phyloP scores from a whole-genome alignment of 1,140 invertebrate species.

The Caerostris darwini region DNA sequence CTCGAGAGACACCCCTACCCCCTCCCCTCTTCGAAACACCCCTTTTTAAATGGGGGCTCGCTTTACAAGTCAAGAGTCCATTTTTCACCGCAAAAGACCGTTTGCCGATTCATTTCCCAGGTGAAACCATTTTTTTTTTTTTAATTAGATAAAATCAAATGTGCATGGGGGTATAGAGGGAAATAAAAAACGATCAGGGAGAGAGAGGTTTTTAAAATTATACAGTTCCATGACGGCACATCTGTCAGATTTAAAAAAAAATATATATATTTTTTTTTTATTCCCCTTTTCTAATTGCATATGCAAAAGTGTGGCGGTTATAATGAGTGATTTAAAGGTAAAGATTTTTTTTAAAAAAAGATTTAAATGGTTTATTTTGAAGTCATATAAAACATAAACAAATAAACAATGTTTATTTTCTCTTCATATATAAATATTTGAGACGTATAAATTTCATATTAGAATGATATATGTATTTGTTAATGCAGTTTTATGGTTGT shows the following conservation, averaged over 20 bases:
- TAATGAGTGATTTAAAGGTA: too few species aligned
- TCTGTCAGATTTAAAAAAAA: background rate
- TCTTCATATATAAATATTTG: too few species aligned
- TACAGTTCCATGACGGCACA: constrained; percentile 3
- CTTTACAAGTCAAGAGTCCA: constrained; percentile 62
- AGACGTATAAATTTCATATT: too few species aligned
- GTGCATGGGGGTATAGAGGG: background rate
- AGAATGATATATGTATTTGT: too few species aligned
- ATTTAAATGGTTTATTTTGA: too few species aligned
- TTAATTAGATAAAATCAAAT: constrained; percentile 69
- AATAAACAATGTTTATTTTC: too few species aligned
- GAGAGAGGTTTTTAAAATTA: constrained; percentile 19
- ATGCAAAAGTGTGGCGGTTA: too few species aligned
- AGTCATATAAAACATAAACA: too few species aligned
- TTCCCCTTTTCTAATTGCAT: too few species aligned
- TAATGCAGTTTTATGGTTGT: too few species aligned
- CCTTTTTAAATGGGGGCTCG: constrained; percentile 51
- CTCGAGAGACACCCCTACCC: constrained; percentile 11
- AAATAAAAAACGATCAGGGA: background rate
- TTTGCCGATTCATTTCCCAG: constrained; percentile 61
- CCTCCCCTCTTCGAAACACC: background rate
- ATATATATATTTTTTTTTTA: background rate
- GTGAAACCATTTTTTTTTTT: constrained; percentile 45
- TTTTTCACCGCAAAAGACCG: constrained; percentile 73
- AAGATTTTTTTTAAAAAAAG: background rate